These are phyloP conservation scores for Danio tinwini DNA, from an alignment of 2,797 vertebrate genomes.

Conservation along the genomic window DNA sequence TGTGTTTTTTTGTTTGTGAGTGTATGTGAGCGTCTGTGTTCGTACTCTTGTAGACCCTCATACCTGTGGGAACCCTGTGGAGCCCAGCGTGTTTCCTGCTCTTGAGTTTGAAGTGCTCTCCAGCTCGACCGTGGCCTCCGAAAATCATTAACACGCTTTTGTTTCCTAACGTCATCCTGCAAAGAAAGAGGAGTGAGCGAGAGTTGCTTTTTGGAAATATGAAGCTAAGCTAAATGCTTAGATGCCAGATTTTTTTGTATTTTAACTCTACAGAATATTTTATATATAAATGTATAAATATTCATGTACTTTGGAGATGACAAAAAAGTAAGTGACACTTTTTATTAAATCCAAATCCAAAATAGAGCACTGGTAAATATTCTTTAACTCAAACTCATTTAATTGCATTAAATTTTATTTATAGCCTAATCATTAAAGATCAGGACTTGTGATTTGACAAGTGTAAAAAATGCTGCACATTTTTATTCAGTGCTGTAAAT, in stretches of 20 bases:
- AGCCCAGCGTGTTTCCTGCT: constrained; percentile 71
- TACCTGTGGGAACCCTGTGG: constrained; percentile 69
- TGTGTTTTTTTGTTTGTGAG: constrained; percentile 33
- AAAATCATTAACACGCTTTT: constrained; percentile 73
- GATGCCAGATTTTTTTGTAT: constrained; percentile 11
- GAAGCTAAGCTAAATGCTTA: constrained; percentile 7
- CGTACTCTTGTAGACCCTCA: constrained; percentile 53
- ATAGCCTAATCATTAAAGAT: neutral
- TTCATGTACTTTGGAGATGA: neutral
- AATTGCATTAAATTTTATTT: neutral
- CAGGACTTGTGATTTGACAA: neutral
- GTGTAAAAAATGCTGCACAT: neutral
- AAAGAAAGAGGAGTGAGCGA: constrained; percentile 37
- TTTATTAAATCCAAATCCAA: neutral
- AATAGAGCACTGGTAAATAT: neutral
- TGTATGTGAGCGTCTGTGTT: constrained; percentile 36
- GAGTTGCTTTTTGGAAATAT: constrained; percentile 29
- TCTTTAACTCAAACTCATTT: neutral
- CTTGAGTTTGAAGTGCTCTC: constrained; percentile 80
- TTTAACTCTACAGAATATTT: too few species aligned
- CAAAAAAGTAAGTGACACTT: neutral
- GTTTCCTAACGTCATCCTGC: constrained; percentile 46
- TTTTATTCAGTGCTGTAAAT: constrained; percentile 6
- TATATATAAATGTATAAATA: too few species aligned
- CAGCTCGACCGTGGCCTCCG: constrained; percentile 65